Evolutionary conservation across 2,888 invertebrate species (phyloP), one percentile per base, ranked within the genome.

Genomic region (Ectobius pallidus): DNA sequence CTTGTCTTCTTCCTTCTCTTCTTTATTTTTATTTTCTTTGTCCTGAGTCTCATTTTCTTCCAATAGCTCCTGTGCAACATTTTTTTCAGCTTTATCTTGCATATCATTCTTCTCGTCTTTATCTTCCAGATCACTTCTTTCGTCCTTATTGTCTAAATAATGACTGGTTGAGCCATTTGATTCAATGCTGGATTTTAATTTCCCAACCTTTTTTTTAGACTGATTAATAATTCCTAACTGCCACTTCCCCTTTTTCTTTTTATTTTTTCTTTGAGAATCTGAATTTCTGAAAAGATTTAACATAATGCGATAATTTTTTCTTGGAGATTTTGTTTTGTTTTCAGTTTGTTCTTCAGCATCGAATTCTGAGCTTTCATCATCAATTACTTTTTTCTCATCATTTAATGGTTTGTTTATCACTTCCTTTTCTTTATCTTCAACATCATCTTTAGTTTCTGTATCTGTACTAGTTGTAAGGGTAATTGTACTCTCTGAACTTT

Each of bases 231-330:
- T 78, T 76, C 69, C 82, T 78, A 80, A 77, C 63, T 79, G 79
- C 81, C 81, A 81, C 22, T 72, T 79, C 3, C 70, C 75, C 22
- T 77, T 78, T 39, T 81, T 82, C 72, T 81, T 82, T 68, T 81
- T 83, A 69, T 74, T 76, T 34, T 72, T 79, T 58, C 6, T 62
- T 0, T 30, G 70, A 20, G 25, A 62, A 61, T 18, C 22, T n/a
- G 44, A 39, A 11, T 67, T 49, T 9, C 49, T 61, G 18, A 68
- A 27, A 11, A 67, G 52, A 65, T 52, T 71, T 22, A 71, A 52
- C 18, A 49, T 55, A 65, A 71, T 34, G 25, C 46, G 52, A 16
- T 63, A 20, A 30, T 70, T 70, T 2, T 52, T 49, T 20, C 16
- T 34, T 34, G 34, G 11, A 7, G 11, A 34, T 11, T 34, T 68